Evolutionary conservation across 1,140 invertebrate genomes (phyloP).

Genomic region (Philopotamus ludificatus): DNA sequence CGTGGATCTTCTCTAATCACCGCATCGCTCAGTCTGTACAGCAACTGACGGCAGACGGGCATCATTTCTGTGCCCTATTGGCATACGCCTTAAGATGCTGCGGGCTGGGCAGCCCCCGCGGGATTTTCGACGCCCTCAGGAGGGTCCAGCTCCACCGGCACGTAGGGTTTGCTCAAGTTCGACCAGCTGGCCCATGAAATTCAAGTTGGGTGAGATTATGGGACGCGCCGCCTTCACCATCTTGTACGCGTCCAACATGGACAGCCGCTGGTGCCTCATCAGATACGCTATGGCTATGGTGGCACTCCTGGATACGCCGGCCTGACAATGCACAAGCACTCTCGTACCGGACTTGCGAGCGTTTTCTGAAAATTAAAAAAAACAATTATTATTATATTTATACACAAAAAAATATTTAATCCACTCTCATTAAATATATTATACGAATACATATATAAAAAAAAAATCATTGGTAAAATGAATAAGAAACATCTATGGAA

Average conservation of each 20-base stretch:
- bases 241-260: slow-evolving; percentile 88
- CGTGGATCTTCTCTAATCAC: neutral
- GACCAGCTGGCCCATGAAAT: slow-evolving; percentile 94
- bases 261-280: slow-evolving; percentile 83
- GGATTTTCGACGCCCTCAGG: slow-evolving; percentile 10
- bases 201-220: slow-evolving; percentile 95
- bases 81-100: slow-evolving; percentile 6
- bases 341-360: slow-evolving; percentile 73
- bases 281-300: slow-evolving; percentile 94
- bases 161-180: slow-evolving; percentile 78
- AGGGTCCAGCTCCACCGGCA: slow-evolving; percentile 47
- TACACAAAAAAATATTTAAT: slow-evolving; percentile 3
- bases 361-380: slow-evolving; percentile 72
- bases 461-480: no score
- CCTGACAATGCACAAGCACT: slow-evolving; percentile 93
- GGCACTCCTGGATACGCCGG: slow-evolving; percentile 90
- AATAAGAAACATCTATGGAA: no score
- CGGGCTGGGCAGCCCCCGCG: slow-evolving; percentile 9
- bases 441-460: neutral
- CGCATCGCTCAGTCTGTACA: neutral
- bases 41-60: no score
- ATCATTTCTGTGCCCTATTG: neutral
- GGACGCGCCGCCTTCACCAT: slow-evolving; percentile 81
- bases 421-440: no score
- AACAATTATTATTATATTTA: slow-evolving; percentile 29